Conservation (phyloP, 2,797 vertebrate species). For the Trachurus trachurus region DNA sequence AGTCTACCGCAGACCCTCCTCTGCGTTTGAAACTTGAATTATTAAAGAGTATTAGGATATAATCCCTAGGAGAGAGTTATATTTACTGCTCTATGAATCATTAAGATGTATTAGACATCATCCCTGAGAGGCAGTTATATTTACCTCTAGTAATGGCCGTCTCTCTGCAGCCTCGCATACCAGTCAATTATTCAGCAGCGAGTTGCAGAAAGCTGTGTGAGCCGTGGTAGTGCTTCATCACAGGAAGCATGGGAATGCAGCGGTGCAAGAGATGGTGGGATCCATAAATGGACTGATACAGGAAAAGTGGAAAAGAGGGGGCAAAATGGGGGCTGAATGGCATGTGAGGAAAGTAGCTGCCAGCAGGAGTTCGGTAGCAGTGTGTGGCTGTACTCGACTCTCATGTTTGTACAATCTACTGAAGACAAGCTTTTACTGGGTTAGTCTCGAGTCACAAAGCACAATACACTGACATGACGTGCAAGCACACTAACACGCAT, state of each 20-base stretch:
- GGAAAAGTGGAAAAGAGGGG: slow-evolving; percentile 42
- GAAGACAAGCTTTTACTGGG: slow-evolving; percentile 52
- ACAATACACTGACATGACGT: slow-evolving; percentile 26
- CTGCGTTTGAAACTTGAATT: slow-evolving; percentile 81
- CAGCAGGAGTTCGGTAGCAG: slow-evolving; percentile 50
- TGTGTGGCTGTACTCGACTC: slow-evolving; percentile 45
- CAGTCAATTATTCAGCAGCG: slow-evolving; percentile 86
- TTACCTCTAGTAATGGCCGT: slow-evolving; percentile 84
- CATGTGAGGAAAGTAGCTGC: slow-evolving; percentile 52
- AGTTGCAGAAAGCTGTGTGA: slow-evolving; percentile 59
- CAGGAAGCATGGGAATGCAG: slow-evolving; percentile 60
- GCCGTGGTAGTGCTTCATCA: slow-evolving; percentile 57
- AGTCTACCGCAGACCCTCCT: slow-evolving; percentile 43
- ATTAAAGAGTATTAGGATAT: slow-evolving; percentile 83
- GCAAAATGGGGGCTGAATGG: slow-evolving; percentile 9
- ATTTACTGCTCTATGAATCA: slow-evolving; percentile 86
- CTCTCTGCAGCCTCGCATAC: slow-evolving; percentile 74
- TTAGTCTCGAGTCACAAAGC: slow-evolving; percentile 47
- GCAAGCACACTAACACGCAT: slow-evolving; percentile 9
- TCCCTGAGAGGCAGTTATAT: slow-evolving; percentile 86
- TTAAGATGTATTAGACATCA: slow-evolving; percentile 86
- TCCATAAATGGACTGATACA: slow-evolving; percentile 76
- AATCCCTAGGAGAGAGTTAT: slow-evolving; percentile 83
- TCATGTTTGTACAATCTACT: slow-evolving; percentile 54
- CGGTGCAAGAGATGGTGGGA: slow-evolving; percentile 54